Percentiles rank a stretch among this genome's conserved stretches.
Evolutionary conservation across 2,797 vertebrate species (phyloP).

Genomic region (Anguilla megastoma): DNA sequence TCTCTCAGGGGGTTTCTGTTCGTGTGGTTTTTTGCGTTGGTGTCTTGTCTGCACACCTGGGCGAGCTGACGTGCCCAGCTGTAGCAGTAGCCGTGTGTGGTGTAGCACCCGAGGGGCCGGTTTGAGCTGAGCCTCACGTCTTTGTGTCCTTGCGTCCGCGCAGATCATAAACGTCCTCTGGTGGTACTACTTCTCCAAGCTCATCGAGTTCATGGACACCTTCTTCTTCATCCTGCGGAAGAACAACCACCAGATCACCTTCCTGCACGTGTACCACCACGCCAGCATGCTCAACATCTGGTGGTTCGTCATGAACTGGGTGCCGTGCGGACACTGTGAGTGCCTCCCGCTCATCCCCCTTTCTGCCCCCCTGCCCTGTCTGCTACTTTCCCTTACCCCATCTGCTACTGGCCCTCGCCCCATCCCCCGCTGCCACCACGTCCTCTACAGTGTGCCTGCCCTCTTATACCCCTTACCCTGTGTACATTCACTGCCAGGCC

Average conservation of each 20-base stretch:
- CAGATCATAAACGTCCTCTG: constrained; percentile 89
- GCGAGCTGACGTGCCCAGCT: neutral
- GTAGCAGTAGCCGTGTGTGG: neutral
- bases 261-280: constrained; percentile 95
- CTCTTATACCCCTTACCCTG: neutral
- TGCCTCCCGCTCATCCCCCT: constrained; percentile 45
- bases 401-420: neutral
- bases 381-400: neutral
- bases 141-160: constrained; percentile 27
- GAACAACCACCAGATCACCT: constrained; percentile 94
- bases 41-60: neutral
- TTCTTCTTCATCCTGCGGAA: constrained; percentile 97
- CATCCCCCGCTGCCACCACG: neutral
- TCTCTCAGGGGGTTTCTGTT: neutral
- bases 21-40: neutral
- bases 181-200: constrained; percentile 99
- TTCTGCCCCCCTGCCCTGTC: too few relatives aligned
- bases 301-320: constrained; percentile 99
- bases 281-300: constrained; percentile 94
- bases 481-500: neutral
- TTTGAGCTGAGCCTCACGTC: neutral
- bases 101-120: neutral
- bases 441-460: neutral
- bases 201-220: constrained; percentile 98
- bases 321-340: constrained; percentile 98